Base-by-base conservation (phyloP, 2,888 invertebrate species). In the Orthonychiurus folsomi region DNA sequence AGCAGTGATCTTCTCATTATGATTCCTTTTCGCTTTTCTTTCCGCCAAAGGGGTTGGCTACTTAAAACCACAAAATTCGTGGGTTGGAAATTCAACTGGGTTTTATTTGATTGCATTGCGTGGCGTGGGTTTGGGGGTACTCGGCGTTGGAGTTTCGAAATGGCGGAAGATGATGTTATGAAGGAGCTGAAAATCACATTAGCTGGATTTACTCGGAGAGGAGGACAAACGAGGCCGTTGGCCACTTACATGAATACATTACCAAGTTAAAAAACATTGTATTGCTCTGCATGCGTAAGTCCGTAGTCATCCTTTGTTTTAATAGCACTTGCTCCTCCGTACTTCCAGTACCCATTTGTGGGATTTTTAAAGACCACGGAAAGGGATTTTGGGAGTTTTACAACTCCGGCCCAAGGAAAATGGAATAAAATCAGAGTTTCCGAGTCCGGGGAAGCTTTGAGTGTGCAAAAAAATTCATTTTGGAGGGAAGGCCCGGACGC, bases 141-240 rank as follows among this genome's bases (percentile, higher is more conserved):
- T n/a, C n/a, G n/a, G n/a, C n/a, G n/a, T n/a, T n/a, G n/a, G n/a
- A n/a, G n/a, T n/a, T n/a, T n/a, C n/a, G n/a, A n/a, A 20, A 23
- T 9, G 9, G n/a, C 20, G 5, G 52, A 23, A 21, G 24, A 52
- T 48, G 52, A 52, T 52, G 20, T 21, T 52, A 52, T 21, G 21
- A n/a, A 52, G n/a, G 52, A 52, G 24, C 20, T 52, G 52, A 52
- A 52, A 52, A 52, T 52, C 52, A 52, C 52, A 52, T 52, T 52
- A 52, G 12, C 20, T 9, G 20, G 52, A 52, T 52, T 52, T 52
- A 52, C 52, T 52, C 20, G 20, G 52, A 48, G 48, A 48, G 20
- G n/a, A 52, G 9, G 52, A 23, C 52, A 52, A 52, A 23, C 52
- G 21, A 52, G 24, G 52, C 52, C 52, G 20, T 37, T 37, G 37